Evolutionary conservation across 2,797 vertebrate genomes (phyloP), one percentile per base, ranked within the genome.

Genomic region (Channallabes apus): DNA sequence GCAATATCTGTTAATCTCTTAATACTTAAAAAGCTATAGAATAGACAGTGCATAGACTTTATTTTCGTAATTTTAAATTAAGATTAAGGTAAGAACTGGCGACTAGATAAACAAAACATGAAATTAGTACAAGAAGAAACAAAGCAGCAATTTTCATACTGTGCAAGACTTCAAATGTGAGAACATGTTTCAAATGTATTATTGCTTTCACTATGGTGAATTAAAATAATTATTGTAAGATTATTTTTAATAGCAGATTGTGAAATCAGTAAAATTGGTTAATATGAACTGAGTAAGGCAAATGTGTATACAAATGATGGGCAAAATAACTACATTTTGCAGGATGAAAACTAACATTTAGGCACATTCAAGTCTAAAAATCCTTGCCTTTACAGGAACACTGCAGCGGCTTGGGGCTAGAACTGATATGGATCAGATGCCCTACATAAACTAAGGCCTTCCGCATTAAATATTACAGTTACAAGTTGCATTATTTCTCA

Each of bases 1-100:
- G 59, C 18, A 82, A 54, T 69, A 59, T 15, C 1, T 54, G 51
- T 80, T 46, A 51, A 27, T 4, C 1, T 18, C n/a, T 58, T 85
- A 87, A 80, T 77, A 67, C 22, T 41, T 84, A 61, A 87, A 82
- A 85, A 62, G 75, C 71, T 61, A 62, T 46, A 84, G 75, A 77
- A 89, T 82, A 81, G 54, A 89, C 82, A 84, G 89, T 86, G 84
- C 89, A 88, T 87, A 87, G 84, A 86, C 65, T 51, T 84, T 73
- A 54, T 41, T 32, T 46, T 65, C 11, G 29, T 15, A 65, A 35
- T 11, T 9, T 59, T 76, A 72, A 82, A 83, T 69, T 61, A 32
- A 24, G 64, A 62, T 72, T 8, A 73, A 59, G 24, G 24, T 64
- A 62, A 61, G 56, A 72, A 54, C 22, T 62, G n/a, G 62, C 15